Conservation (phyloP, 2,888 invertebrate genomes). For the Linnaemya vulpina region DNA sequence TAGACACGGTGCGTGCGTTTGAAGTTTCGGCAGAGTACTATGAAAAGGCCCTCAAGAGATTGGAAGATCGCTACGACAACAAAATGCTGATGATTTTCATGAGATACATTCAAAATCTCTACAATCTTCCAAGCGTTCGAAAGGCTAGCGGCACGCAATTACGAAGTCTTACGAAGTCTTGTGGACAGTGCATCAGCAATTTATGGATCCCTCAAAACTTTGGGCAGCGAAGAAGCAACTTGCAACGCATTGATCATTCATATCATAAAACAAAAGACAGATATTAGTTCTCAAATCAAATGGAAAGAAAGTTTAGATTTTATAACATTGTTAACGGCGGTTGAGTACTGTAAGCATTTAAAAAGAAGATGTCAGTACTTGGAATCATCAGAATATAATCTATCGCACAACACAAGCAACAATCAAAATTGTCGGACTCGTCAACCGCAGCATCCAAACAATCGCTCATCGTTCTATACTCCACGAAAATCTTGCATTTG, state of each 20-base stretch:
- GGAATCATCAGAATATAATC: too few relatives aligned
- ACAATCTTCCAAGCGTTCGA: neutral
- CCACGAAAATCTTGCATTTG: too few relatives aligned
- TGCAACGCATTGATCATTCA: slow-evolving; percentile 14
- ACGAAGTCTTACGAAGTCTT: slow-evolving; percentile 18
- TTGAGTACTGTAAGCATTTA: too few relatives aligned
- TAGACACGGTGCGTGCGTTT: too few relatives aligned
- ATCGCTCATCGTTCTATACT: too few relatives aligned
- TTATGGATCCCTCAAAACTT: slow-evolving; percentile 10
- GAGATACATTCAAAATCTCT: slow-evolving; percentile 12
- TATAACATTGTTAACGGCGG: too few relatives aligned
- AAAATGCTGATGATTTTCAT: neutral
- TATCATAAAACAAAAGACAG: neutral
- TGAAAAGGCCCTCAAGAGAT: slow-evolving; percentile 28
- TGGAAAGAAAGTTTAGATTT: too few relatives aligned
- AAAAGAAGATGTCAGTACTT: too few relatives aligned
- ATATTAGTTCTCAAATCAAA: too few relatives aligned
- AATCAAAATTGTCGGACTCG: too few relatives aligned
- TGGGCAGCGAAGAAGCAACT: slow-evolving; percentile 10
- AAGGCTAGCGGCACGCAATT: neutral
- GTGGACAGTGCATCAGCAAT: slow-evolving; percentile 17
- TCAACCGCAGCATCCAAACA: too few relatives aligned
- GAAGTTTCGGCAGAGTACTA: slow-evolving; percentile 40
- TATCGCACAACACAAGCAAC: too few relatives aligned
- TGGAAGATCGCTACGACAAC: slow-evolving; percentile 12